Evolutionary conservation across 1,140 invertebrate genomes (phyloP), one percentile per base, ranked within the genome.

Genomic region (Sweltsa coloradensis): DNA sequence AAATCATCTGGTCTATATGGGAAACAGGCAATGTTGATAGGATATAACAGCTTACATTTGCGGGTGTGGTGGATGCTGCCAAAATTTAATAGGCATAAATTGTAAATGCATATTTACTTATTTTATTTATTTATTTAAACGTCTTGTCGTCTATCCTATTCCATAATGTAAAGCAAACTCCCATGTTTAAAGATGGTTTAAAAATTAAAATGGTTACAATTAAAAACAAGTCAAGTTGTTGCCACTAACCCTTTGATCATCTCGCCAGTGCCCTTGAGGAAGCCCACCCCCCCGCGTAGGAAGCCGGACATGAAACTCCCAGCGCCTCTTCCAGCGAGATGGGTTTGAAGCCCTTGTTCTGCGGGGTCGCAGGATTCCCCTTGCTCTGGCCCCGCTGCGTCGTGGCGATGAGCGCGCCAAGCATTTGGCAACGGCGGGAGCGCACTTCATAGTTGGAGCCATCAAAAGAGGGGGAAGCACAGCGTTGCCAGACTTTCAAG

Each of bases 241-340:
- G n/a, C n/a, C n/a, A n/a, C n/a, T n/a, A n/a, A n/a, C n/a, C 92
- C 93, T 69, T 97, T 97, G 51, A 96, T 96, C 58, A 96, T 96
- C 68, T 97, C 93, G 5, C 86, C 86, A 39, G 87, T 87, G 13
- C 89, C 89, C 67, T 97, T 97, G 3, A 97, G 67, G 64, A 97
- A 97, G 11, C 94, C 91, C 16, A 86, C 87, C 16, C 93, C 93
- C 1, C 94, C 95, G 53, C 89, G 72, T 2, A 97, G 63, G 70
- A 97, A 98, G 27, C 93, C 94, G n/a, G 88, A 83, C 74, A 93
- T 88, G 52, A 99, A 68, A 97, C 78, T 55, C 82, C 84, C 34
- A 98, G 67, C 0, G 89, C 87, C 65, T 98, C 95, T 49, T 97
- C 93, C 21, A 97, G 62, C 0, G 89, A 87, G n/a, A 84, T 75